Evolutionary conservation across 2,888 invertebrate genomes (phyloP), one percentile per base, ranked within the genome.

Genomic region (Lithophane semibrunnea): DNA sequence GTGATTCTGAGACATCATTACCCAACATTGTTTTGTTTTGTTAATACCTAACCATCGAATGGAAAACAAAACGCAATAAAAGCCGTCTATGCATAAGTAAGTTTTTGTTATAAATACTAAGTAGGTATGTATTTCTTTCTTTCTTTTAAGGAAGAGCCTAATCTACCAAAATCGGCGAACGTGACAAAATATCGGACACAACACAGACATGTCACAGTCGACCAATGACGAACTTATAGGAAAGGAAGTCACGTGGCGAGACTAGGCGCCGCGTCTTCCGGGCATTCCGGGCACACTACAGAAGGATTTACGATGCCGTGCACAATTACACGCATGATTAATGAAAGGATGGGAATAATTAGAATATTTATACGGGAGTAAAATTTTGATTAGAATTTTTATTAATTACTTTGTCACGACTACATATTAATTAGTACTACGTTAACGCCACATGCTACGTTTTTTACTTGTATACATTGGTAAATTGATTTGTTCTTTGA

Each of bases 231-330:
- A 49, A 58, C 49, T n/a, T 16, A 37, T 18, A 5, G 12, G 18
- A 83, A 75, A 79, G 87, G 88, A 88, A 87, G 82, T 85, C 87
- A 88, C 88, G 80, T 72, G 71, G 21, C 24, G 21, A 16, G 63
- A 18, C 24, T n/a, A 64, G 85, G 88, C 87, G 86, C 88, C 88
- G 66, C 69, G 72, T 67, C 85, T 87, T 88, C 87, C 88, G 88
- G 73, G 61, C 70, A 76, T 12, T 7, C 37, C 42, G 44, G 63
- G 3, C 56, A 54, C 52, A 56, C 54, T 54, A 16, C 68, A 37
- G 44, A 49, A 69, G 58, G 75, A 80, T 74, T 73, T 56, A 70
- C 71, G 69, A 67, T 49, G 73, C 61, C 18, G 16, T 61, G 21
- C 60, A 66, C 58, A 21, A 75, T 70, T 78, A 82, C 60, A 79